A percentile compares a stretch with the other conserved stretches of the same genome.
Conservation (phyloP, 2,797 vertebrate genomes). For the Melanotaenia pygmaea region DNA sequence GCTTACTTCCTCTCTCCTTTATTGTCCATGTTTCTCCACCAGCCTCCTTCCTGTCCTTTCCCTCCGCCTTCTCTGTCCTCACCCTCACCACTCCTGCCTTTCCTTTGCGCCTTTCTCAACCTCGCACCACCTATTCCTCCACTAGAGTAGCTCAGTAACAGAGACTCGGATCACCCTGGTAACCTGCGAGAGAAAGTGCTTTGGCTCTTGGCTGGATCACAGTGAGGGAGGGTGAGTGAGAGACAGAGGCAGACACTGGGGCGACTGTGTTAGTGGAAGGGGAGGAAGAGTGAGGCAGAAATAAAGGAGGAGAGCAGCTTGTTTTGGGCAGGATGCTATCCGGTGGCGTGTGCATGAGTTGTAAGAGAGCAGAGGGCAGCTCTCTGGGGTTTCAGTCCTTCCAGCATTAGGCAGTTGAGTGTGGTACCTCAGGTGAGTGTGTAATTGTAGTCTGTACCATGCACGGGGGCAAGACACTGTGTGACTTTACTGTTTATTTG, state of each 20-base stretch:
- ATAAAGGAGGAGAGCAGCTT: constrained; percentile 54
- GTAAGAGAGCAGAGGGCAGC: constrained; percentile 71
- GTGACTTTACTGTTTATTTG: not conserved
- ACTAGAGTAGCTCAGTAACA: constrained; percentile 61
- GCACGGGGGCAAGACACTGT: not conserved
- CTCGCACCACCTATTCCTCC: constrained; percentile 36
- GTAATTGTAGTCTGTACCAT: constrained; percentile 20
- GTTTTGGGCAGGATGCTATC: constrained; percentile 68
- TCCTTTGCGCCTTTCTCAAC: constrained; percentile 22
- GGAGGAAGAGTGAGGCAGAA: constrained; percentile 29
- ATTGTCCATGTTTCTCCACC: constrained; percentile 45
- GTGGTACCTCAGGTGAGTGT: constrained; percentile 70
- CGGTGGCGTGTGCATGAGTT: constrained; percentile 65
- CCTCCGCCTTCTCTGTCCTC: constrained; percentile 37
- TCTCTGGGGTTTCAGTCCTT: constrained; percentile 54
- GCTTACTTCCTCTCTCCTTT: constrained; percentile 59
- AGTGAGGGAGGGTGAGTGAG: constrained; percentile 54
- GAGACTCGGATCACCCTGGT: constrained; percentile 77
- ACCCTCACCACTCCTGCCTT: constrained; percentile 39
- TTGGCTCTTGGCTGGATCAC: constrained; percentile 59
- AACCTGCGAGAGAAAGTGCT: constrained; percentile 77
- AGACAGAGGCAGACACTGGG: constrained; percentile 56
- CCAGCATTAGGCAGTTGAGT: constrained; percentile 47
- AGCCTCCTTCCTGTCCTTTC: constrained; percentile 46
- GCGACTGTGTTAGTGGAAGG: constrained; percentile 45